Evolutionary conservation across 2,113 vertebrate genomes (phyloP).

Genomic region (Macaca fascicularis): T2T-MFA8v1.1 NC_088376.1:86493001-86493500

Average conservation of each 20-base stretch:
- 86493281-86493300: too few relatives aligned
- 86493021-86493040: background rate
- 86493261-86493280: too few relatives aligned
- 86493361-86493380: background rate
- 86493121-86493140: too few relatives aligned
- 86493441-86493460: background rate
- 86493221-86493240: too few relatives aligned
- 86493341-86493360: background rate
- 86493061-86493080: background rate
- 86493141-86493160: too few relatives aligned
- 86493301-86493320: background rate
- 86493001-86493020: background rate
- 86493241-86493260: too few relatives aligned
- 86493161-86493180: too few relatives aligned
- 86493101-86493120: too few relatives aligned
- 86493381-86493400: background rate
- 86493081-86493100: background rate
- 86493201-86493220: too few relatives aligned
- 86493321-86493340: background rate
- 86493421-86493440: background rate
- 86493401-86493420: background rate
- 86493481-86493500: background rate
- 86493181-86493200: too few relatives aligned
- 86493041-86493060: accelerated
- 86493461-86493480: background rate